These are phyloP conservation scores for Gortyna flavago DNA, from an alignment of 2,888 invertebrate species.

Conservation along the genomic window DNA sequence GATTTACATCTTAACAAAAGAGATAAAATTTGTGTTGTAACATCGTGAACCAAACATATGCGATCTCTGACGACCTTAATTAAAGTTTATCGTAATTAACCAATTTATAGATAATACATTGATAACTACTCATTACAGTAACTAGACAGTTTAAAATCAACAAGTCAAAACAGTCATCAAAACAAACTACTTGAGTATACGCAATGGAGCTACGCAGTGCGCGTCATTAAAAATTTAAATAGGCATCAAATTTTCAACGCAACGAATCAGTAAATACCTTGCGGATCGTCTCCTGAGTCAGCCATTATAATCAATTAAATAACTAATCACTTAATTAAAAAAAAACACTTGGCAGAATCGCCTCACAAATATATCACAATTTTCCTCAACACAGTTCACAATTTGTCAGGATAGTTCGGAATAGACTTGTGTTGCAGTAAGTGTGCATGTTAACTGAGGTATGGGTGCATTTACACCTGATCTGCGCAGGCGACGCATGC, in stretches of 20 bases:
- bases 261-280: slow-evolving; percentile 64
- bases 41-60: slow-evolving; percentile 5
- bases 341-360: slow-evolving; percentile 31
- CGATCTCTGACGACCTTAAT: slow-evolving; percentile 2
- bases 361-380: slow-evolving; percentile 33
- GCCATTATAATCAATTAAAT: slow-evolving; percentile 52
- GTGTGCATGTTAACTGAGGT: slow-evolving; percentile 70
- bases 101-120: background rate
- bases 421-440: slow-evolving; percentile 56
- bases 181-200: background rate
- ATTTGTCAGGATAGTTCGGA: slow-evolving; percentile 41
- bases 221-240: slow-evolving; percentile 7
- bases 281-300: slow-evolving; percentile 47
- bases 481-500: slow-evolving; percentile 80
- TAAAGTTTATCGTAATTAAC: background rate
- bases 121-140: background rate
- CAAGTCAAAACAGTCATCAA: background rate
- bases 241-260: background rate
- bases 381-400: slow-evolving; percentile 27
- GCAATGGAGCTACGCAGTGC: background rate
- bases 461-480: slow-evolving; percentile 85
- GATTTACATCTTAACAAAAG: background rate
- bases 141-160: background rate
- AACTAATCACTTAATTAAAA: slow-evolving; percentile 39
- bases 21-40: background rate